Conservation (phyloP, 1,140 invertebrate genomes). For the Anoplophora glabripennis region DNA sequence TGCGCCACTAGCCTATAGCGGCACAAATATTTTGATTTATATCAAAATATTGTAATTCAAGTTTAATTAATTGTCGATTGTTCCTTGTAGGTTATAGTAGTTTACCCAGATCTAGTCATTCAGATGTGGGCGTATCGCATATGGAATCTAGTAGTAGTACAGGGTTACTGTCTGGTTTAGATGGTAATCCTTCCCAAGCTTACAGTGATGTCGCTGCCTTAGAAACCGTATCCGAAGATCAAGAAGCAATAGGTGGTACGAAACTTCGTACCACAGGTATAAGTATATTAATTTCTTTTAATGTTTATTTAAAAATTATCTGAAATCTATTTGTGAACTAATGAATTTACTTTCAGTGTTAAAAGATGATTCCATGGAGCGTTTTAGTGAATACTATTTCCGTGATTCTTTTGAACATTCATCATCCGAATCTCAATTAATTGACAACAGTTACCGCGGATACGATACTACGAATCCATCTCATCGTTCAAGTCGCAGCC, state of each 20-base stretch:
- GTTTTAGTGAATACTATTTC: constrained; percentile 65
- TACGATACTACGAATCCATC: constrained; percentile 52
- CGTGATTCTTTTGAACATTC: constrained; percentile 76
- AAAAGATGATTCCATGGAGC: constrained; percentile 48
- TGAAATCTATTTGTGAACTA: too few species aligned
- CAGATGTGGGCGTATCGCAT: constrained; percentile 60
- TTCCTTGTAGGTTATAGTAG: constrained; percentile 69
- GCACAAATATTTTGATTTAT: too few species aligned
- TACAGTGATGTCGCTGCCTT: constrained; percentile 49
- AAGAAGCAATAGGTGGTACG: constrained; percentile 41
- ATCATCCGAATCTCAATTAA: constrained; percentile 67
- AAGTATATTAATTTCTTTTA: constrained; percentile 10
- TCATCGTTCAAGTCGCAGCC: constrained; percentile 58
- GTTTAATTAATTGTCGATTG: too few species aligned
- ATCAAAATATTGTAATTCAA: too few species aligned
- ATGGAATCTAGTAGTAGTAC: constrained; percentile 54
- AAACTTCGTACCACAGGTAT: constrained; percentile 46
- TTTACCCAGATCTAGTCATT: constrained; percentile 77
- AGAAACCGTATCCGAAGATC: constrained; percentile 49
- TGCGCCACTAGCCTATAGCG: constrained; percentile 11
- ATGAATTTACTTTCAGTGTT: constrained; percentile 29
- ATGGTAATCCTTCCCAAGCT: constrained; percentile 44
- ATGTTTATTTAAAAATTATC: background rate
- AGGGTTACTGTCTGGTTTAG: constrained; percentile 52
- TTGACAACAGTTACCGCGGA: constrained; percentile 53